A percentile compares a stretch with the other conserved stretches of the same genome.
Conservation (phyloP, 2,888 invertebrate genomes). For the Griposia aprilina region DNA sequence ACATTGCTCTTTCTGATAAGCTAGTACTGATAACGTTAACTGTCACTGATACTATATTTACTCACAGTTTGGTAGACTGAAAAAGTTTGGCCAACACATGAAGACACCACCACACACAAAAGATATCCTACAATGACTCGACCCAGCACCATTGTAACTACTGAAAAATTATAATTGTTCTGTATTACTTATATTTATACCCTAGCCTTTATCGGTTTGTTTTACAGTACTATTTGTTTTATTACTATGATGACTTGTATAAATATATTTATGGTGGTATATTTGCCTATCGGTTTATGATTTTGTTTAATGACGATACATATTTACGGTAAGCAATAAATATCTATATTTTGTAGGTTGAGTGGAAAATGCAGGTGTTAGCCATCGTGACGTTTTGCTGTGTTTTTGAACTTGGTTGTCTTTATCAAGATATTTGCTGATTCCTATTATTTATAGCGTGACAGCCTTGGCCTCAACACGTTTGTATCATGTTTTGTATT, state of each 20-base stretch:
- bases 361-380: neutral
- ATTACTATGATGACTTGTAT: slow-evolving; percentile 10
- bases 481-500: neutral
- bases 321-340: slow-evolving; percentile 31
- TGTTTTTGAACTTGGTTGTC: neutral
- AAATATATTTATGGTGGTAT: slow-evolving; percentile 26
- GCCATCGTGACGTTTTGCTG: neutral
- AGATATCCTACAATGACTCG: slow-evolving; percentile 29
- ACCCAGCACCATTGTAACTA: slow-evolving; percentile 38
- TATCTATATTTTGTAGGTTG: neutral
- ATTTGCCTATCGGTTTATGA: slow-evolving; percentile 44
- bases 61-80: slow-evolving; percentile 63
- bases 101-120: slow-evolving; percentile 31
- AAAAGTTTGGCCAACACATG: slow-evolving; percentile 8
- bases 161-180: slow-evolving; percentile 4
- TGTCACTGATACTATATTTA: neutral
- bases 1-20: slow-evolving; percentile 12
- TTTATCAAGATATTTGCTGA: neutral
- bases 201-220: slow-evolving; percentile 47
- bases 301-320: slow-evolving; percentile 24
- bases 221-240: slow-evolving; percentile 43
- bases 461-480: neutral
- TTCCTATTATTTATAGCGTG: no score
- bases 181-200: slow-evolving; percentile 52
- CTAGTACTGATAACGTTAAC: neutral